phyloP scores from a whole-genome alignment of 1,140 invertebrate species.

The Globodera ellingtonae region DNA sequence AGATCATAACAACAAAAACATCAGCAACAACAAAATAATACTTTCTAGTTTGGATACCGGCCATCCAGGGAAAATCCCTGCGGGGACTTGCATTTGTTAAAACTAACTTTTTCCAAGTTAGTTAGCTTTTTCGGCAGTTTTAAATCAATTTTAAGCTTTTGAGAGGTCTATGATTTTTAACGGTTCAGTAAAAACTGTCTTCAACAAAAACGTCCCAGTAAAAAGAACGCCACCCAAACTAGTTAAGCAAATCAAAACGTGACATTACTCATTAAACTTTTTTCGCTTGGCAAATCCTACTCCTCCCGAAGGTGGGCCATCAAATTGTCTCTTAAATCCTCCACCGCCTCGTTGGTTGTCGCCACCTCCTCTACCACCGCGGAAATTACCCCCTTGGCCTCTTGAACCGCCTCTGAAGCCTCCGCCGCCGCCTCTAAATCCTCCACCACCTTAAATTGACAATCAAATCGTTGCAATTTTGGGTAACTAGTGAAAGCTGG shows the following conservation, averaged over 20 bases:
- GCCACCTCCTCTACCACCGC: slow-evolving; percentile 37
- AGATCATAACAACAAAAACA: neutral
- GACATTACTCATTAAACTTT: slow-evolving; percentile 21
- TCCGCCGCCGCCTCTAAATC: slow-evolving; percentile 26
- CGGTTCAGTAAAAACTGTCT: neutral
- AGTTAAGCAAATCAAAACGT: slow-evolving; percentile 3
- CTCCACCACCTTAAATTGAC: slow-evolving; percentile 14
- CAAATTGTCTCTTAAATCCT: slow-evolving; percentile 31
- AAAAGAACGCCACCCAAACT: neutral
- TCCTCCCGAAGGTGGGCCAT: slow-evolving; percentile 1
- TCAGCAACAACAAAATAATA: neutral
- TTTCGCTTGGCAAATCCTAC: slow-evolving; percentile 21
- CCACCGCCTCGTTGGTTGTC: slow-evolving; percentile 38
- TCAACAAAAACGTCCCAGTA: neutral
- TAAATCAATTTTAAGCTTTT: too few species aligned
- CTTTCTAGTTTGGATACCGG: neutral
- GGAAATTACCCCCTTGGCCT: slow-evolving; percentile 43
- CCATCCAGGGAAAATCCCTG: neutral
- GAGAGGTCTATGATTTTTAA: too few species aligned
- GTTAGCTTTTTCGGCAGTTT: too few species aligned
- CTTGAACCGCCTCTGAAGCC: slow-evolving; percentile 41
- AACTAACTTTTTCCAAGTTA: too few species aligned
- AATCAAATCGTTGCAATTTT: neutral
- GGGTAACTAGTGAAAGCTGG: too few species aligned
- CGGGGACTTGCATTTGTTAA: too few species aligned